A percentile compares a stretch with the other conserved stretches of the same genome.
These are phyloP conservation scores for Peromyscus californicus DNA, from an alignment of 2,113 vertebrate genomes.

Conservation along the genomic window DNA sequence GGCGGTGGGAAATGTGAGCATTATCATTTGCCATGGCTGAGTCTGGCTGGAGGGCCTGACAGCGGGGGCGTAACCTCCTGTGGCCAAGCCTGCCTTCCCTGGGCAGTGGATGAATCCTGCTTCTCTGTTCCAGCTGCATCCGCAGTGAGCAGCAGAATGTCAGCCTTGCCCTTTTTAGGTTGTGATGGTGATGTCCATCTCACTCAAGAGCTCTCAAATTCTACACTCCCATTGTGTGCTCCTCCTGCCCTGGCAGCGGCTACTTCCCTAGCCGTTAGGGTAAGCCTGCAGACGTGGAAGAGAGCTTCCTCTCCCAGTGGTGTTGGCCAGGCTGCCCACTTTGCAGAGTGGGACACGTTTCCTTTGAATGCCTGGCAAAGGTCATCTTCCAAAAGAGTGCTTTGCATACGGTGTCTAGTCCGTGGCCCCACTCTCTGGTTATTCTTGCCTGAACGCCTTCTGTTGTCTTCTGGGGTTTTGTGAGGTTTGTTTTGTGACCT, in stretches of 20 bases:
- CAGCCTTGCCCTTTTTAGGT: slow-evolving; percentile 65
- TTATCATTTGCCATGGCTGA: not conserved
- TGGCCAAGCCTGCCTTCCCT: not conserved
- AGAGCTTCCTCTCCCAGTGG: slow-evolving; percentile 50
- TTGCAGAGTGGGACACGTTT: slow-evolving; percentile 68
- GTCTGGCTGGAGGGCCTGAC: not conserved
- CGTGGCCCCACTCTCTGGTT: not conserved
- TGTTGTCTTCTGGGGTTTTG: not conserved
- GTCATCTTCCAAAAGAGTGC: slow-evolving; percentile 29
- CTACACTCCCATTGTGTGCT: not conserved
- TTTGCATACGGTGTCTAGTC: slow-evolving; percentile 50
- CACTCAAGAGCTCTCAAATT: not conserved
- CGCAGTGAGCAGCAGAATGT: accelerated
- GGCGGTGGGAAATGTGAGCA: not conserved
- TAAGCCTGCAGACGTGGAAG: slow-evolving; percentile 20
- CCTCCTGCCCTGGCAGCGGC: slow-evolving; percentile 48
- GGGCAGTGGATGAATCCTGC: not conserved
- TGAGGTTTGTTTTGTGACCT: not conserved
- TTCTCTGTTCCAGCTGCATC: not conserved
- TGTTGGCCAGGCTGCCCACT: slow-evolving; percentile 21
- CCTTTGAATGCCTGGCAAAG: slow-evolving; percentile 59
- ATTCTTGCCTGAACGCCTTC: not conserved
- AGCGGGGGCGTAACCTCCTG: not conserved
- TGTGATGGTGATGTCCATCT: not conserved
- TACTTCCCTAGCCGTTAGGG: slow-evolving; percentile 27